Conservation (phyloP, 2,888 invertebrate species). For the Heliconius ismenius region DNA sequence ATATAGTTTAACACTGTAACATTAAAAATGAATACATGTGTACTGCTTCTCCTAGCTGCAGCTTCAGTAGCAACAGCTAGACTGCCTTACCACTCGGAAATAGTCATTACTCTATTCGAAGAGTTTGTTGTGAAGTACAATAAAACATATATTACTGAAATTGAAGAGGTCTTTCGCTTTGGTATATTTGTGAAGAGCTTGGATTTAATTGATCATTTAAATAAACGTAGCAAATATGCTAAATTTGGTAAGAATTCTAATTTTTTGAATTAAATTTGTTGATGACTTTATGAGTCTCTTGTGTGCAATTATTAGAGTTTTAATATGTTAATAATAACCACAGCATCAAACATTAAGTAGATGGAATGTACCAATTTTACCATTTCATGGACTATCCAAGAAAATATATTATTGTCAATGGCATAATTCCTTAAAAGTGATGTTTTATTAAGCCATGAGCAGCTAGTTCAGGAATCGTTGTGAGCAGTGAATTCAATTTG, state of each 20-base stretch:
- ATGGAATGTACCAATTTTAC: no score
- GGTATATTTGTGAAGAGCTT: conserved; percentile 42
- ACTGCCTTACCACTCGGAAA: conserved; percentile 30
- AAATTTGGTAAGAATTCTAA: conserved; percentile 38
- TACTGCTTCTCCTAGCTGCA: not conserved
- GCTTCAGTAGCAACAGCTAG: conserved; percentile 1
- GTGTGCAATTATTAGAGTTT: no score
- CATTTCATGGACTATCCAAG: no score
- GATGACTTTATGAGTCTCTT: no score
- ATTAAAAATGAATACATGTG: not conserved
- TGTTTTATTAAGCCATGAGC: no score
- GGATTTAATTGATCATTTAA: conserved; percentile 37
- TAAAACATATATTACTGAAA: conserved; percentile 63
- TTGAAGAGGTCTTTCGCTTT: conserved; percentile 88
- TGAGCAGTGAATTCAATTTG: no score
- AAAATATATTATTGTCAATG: no score
- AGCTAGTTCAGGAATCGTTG: no score
- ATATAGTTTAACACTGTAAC: not conserved
- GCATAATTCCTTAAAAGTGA: no score
- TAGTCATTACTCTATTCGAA: conserved; percentile 33
- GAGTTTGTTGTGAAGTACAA: conserved; percentile 38
- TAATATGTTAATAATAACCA: no score
- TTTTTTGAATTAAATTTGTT: not conserved
- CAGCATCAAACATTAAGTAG: no score
- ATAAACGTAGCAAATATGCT: conserved; percentile 31